Base-by-base conservation (phyloP, 2,797 vertebrate genomes). In the Clarias fuscus region DNA sequence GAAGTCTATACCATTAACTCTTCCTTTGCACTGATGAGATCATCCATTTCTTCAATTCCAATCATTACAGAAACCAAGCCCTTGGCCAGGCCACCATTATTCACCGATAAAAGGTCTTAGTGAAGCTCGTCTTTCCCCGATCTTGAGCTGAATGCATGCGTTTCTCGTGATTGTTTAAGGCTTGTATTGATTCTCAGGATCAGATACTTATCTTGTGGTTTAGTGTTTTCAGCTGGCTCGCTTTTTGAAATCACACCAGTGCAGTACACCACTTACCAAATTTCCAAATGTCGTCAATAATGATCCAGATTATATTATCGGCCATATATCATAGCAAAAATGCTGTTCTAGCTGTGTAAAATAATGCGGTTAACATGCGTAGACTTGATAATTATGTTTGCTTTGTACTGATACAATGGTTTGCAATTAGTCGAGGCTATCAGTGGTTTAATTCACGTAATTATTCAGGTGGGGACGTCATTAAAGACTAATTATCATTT, bases 61-160 rank as follows among this genome's bases (percentile, higher is more conserved):
- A 30, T 83, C 81, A 86, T 89, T 88, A 82, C 72, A 61, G 88
- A 88, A 89, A 88, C 48, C 72, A 88, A 84, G 71, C 76, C 85
- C 73, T 87, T 48, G 76, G 62, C 64, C 73, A 85, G 71, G 85
- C 70, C 33, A 33, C 43, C 40, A 77, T 86, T 88, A 89, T 82
- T 86, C 76, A 84, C 56, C 33, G 64, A 59, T 75, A 85, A 82
- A 27, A 70, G 76, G 59, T 85, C 65, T 72, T 56, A 11, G 61
- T 71, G 78, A 62, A 71, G 78, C 61, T 70, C 18, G 1, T 11
- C 33, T 37, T 62, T 62, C 77, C 58, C 58, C 70, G 79, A 78
- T 82, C 81, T 73, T 59, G 30, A 87, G 53, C 53, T 83, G 68
- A 40, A 64, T 82, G 58, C 71, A 13, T 59, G 71, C 20, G 59